phyloP scores from a whole-genome alignment of 2,113 vertebrate genomes.

The Lichenostomus cassidix region DNA sequence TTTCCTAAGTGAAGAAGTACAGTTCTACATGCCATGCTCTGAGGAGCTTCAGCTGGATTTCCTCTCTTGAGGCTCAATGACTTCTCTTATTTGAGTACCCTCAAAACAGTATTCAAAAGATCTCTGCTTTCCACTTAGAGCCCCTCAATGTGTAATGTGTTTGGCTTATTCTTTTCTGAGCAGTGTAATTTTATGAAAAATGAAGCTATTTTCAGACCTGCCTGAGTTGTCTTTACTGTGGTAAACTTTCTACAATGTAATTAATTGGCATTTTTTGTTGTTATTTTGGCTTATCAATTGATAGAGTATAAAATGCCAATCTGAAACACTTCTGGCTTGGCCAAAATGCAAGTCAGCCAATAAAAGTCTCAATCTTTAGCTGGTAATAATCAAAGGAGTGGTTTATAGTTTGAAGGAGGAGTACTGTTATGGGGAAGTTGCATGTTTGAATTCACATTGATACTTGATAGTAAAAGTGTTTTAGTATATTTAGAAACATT shows the following conservation, averaged over 20 bases:
- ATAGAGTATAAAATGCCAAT: neutral
- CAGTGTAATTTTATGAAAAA: neutral
- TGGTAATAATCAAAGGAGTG: neutral
- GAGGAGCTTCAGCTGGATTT: conserved; percentile 3
- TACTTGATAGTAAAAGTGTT: neutral
- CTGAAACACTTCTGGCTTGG: neutral
- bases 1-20: neutral
- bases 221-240: neutral
- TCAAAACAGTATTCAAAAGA: neutral
- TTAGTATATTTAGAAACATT: neutral
- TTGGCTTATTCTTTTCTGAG: neutral
- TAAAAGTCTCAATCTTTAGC: neutral
- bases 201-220: neutral
- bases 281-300: neutral
- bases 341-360: neutral
- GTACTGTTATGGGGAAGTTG: neutral
- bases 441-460: neutral
- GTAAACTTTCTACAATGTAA: neutral
- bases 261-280: neutral
- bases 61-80: neutral
- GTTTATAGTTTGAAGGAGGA: neutral
- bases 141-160: neutral
- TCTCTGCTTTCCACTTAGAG: neutral
- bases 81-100: neutral
- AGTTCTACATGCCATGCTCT: neutral